These are phyloP conservation scores for Dicerorhinus sumatrensis DNA, from an alignment of 2,113 vertebrate genomes.

Conservation along the genomic window DNA sequence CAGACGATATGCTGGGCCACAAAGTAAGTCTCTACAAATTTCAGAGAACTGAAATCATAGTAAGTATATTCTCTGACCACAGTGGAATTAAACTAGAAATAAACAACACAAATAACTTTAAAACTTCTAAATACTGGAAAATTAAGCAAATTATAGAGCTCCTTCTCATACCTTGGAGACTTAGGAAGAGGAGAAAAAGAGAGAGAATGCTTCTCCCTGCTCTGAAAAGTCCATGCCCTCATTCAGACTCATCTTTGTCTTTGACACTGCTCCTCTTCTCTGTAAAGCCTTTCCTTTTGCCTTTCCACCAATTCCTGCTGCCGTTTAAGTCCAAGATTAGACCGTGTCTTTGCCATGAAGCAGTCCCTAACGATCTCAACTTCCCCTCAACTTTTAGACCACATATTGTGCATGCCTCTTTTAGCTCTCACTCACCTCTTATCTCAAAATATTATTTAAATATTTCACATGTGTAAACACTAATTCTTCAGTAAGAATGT, in stretches of 20 bases:
- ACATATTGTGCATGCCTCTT: neutral
- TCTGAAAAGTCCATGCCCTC: neutral
- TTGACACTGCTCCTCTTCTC: neutral
- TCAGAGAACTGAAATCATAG: neutral
- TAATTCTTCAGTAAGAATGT: neutral
- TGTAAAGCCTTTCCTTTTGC: neutral
- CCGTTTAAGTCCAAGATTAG: neutral
- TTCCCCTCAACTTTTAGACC: neutral
- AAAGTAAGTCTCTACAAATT: constrained; percentile 13
- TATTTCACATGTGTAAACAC: neutral
- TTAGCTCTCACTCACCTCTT: neutral
- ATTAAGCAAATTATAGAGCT: neutral
- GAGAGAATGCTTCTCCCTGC: neutral
- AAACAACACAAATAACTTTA: neutral
- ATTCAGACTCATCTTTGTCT: neutral
- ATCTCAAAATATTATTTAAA: neutral
- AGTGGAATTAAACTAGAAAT: constrained; percentile 24
- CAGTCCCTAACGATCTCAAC: neutral
- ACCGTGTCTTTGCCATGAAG: neutral
- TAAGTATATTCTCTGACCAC: neutral
- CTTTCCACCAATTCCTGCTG: neutral
- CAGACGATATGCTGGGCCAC: neutral
- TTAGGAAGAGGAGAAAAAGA: neutral
- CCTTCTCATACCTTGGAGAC: neutral
- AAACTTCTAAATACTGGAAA: neutral